These are phyloP conservation scores for Silurus glanis DNA, from an alignment of 2,113 vertebrate genomes.

Conservation along the genomic window DNA sequence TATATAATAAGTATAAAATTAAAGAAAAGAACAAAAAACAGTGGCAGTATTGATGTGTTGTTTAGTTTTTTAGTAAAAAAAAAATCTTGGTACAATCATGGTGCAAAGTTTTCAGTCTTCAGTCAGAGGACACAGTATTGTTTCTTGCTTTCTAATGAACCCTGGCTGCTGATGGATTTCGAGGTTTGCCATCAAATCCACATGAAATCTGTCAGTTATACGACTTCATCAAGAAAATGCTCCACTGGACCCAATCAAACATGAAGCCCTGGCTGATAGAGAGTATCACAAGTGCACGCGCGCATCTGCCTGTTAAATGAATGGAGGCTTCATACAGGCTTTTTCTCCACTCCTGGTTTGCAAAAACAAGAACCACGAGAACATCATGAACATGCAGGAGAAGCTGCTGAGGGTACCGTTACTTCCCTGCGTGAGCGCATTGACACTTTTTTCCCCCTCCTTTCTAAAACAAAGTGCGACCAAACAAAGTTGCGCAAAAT, in stretches of 20 bases:
- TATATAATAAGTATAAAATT: background rate
- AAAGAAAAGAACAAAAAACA: background rate
- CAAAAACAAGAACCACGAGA: background rate
- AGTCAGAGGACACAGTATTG: background rate
- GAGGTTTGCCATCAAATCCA: background rate
- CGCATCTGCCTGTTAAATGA: background rate
- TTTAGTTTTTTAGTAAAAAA: too few relatives aligned
- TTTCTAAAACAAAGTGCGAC: background rate
- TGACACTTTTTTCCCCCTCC: background rate
- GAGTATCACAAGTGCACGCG: background rate
- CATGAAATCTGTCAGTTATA: background rate
- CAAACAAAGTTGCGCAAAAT: too few relatives aligned
- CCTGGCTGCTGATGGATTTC: background rate
- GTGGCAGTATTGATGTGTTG: too few relatives aligned
- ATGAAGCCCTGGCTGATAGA: background rate
- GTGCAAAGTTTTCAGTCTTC: background rate
- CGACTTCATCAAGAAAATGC: background rate
- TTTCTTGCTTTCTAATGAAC: background rate
- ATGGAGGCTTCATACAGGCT: background rate
- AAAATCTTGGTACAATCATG: background rate
- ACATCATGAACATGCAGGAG: background rate
- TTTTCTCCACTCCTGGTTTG: background rate
- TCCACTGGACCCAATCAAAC: background rate
- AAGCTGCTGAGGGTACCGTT: background rate
- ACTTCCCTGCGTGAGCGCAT: background rate